Percentiles rank a stretch among this genome's conserved stretches.
These are phyloP conservation scores for Erinaceus europaeus DNA, from an alignment of 2,113 vertebrate genomes.

Conservation along the genomic window DNA sequence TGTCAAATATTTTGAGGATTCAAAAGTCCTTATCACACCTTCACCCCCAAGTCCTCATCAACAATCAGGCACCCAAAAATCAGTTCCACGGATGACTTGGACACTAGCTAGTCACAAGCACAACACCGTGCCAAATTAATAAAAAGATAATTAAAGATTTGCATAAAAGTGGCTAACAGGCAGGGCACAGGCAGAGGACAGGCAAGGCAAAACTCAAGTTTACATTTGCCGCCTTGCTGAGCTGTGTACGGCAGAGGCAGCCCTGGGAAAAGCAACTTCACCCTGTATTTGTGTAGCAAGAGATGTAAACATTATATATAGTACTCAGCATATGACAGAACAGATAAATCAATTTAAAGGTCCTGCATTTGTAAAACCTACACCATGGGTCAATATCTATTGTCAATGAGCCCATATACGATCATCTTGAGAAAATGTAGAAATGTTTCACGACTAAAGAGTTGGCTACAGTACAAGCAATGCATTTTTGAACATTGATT, in stretches of 20 bases:
- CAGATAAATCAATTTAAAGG: conserved; percentile 77
- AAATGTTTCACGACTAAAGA: conserved; percentile 72
- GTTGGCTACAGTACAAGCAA: conserved; percentile 79
- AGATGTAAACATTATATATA: conserved; percentile 66
- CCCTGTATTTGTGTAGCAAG: conserved; percentile 57
- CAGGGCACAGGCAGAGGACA: conserved; percentile 47
- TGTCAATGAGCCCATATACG: conserved; percentile 70
- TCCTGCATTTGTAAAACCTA: conserved; percentile 67
- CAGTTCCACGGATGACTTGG: conserved; percentile 41
- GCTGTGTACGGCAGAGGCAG: conserved; percentile 12
- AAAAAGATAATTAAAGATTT: conserved; percentile 79
- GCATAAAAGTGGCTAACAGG: conserved; percentile 64
- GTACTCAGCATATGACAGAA: conserved; percentile 55
- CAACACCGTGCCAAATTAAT: conserved; percentile 75
- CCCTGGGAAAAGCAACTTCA: conserved; percentile 56
- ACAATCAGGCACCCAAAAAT: conserved; percentile 74
- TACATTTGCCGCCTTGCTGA: conserved; percentile 30
- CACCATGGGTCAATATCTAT: conserved; percentile 71
- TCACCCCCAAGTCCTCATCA: conserved; percentile 74
- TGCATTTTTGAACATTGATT: conserved; percentile 84
- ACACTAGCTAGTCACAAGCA: conserved; percentile 65
- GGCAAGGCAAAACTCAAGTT: conserved; percentile 73
- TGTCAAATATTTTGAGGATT: conserved; percentile 87
- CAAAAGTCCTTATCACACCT: conserved; percentile 76
- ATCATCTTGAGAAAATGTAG: conserved; percentile 75